These are phyloP conservation scores for Mythimna vitellina DNA, from an alignment of 2,888 invertebrate species.

Conservation along the genomic window DNA sequence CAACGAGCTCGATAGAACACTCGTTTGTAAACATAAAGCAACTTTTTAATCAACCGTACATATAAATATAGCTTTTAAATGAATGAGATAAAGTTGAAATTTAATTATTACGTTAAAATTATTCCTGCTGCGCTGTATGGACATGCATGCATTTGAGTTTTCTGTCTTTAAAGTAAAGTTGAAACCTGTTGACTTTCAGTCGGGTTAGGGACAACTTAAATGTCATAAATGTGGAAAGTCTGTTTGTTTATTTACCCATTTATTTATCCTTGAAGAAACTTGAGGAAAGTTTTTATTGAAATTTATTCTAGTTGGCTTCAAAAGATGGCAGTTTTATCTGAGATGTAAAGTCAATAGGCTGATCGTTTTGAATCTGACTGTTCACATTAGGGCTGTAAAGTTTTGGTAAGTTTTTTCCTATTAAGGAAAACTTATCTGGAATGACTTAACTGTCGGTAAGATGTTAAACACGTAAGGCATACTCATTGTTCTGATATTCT, in stretches of 20 bases:
- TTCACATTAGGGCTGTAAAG: background rate
- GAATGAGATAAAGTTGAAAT: slow-evolving; percentile 57
- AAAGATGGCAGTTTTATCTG: slow-evolving; percentile 7
- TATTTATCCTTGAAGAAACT: slow-evolving; percentile 25
- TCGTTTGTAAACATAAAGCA: slow-evolving; percentile 43
- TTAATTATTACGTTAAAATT: slow-evolving; percentile 52
- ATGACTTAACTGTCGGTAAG: background rate
- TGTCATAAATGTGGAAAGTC: slow-evolving; percentile 46
- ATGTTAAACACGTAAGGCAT: background rate
- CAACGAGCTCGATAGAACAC: slow-evolving; percentile 55
- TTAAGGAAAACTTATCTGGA: background rate
- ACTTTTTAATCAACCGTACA: slow-evolving; percentile 51
- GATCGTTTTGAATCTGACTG: background rate
- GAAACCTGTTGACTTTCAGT: slow-evolving; percentile 52
- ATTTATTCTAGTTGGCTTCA: slow-evolving; percentile 8
- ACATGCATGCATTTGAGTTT: slow-evolving; percentile 39
- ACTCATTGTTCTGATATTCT: background rate
- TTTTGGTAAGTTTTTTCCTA: background rate
- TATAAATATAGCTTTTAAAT: slow-evolving; percentile 56
- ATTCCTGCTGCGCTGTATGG: slow-evolving; percentile 34
- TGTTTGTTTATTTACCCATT: slow-evolving; percentile 21
- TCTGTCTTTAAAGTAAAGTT: slow-evolving; percentile 33
- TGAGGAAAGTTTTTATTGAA: slow-evolving; percentile 35
- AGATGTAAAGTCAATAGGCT: background rate
- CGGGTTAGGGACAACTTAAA: slow-evolving; percentile 31